phyloP scores from a whole-genome alignment of 2,113 vertebrate genomes.

The Anseranas semipalmata region DNA sequence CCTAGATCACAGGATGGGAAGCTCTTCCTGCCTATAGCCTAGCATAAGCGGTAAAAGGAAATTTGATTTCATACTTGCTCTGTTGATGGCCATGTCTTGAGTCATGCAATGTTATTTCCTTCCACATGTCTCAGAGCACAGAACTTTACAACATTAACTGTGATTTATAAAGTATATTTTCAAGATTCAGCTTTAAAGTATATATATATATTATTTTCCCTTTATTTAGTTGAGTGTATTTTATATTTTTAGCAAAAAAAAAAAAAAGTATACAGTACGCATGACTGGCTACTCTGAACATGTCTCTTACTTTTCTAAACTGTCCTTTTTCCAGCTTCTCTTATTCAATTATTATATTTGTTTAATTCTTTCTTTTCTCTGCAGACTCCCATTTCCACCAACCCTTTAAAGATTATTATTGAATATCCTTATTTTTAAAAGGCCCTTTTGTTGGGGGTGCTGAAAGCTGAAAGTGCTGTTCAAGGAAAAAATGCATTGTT shows the following conservation, averaged over 20 bases:
- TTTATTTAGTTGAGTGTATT: not conserved
- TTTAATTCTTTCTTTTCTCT: not conserved
- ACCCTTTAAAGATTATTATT: not conserved
- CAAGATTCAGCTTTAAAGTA: not conserved
- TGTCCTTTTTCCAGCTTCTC: not conserved
- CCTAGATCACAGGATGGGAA: rapidly evolving
- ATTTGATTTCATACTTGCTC: not conserved
- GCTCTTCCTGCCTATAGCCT: not conserved
- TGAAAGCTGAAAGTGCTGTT: not conserved
- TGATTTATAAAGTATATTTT: not conserved
- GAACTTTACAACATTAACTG: not conserved
- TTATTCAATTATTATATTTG: not conserved
- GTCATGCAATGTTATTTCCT: not conserved
- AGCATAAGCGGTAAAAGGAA: not conserved
- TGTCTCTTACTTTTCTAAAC: not conserved
- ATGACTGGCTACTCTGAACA: not conserved
- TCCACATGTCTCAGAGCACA: not conserved
- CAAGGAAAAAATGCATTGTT: not conserved
- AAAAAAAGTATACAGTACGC: not conserved
- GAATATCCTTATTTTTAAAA: not conserved
- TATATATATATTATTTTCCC: not conserved
- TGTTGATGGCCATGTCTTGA: not conserved
- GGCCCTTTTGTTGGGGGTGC: not conserved
- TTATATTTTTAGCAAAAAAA: not conserved
- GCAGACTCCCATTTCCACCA: not conserved